Evolutionary conservation across 2,888 invertebrate species (phyloP), one percentile per base, ranked within the genome.

Genomic region (Ectropis crepuscularia): DNA sequence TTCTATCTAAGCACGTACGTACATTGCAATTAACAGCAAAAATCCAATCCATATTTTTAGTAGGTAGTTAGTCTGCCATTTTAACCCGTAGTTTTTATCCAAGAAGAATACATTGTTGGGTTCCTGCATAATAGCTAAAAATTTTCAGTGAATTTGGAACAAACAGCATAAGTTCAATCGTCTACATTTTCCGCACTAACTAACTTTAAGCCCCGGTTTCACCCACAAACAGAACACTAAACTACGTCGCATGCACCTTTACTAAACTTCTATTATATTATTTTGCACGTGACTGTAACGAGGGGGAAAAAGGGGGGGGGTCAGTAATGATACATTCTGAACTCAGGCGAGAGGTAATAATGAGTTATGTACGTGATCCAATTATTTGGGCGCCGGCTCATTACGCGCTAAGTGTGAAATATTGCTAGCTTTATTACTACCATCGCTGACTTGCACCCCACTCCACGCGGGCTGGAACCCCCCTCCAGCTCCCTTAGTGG

Each of bases 351-450:
- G 90, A 92, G 89, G 90, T 93, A 93, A 93, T 93, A 93, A 93
- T 93, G 93, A 93, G 88, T 92, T 93, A 93, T 93, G 92, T 93
- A 93, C 93, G 93, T 93, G 93, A 93, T 93, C 93, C 93, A 93
- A 93, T 93, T 93, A 93, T 93, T 93, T 93, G 89, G 93, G 92
- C 89, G 90, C 90, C 88, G 89, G 89, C 91, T 93, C 93, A 93
- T 93, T 93, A 93, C 92, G 88, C 89, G 90, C 89, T 93, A 93
- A 93, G 93, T 93, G 93, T 92, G 93, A 93, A 92, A 92, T 93
- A 93, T 93, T 86, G 90, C 91, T 83, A 85, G 89, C 89, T 90
- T 91, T 91, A 91, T 91, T 91, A 90, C 91, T 86, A 77, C 73
- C 84, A 87, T 86, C 83, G 86, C 87, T 84, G 85, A 87, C 85